phyloP scores from a whole-genome alignment of 2,888 invertebrate species.

The Lithosia quadra region DNA sequence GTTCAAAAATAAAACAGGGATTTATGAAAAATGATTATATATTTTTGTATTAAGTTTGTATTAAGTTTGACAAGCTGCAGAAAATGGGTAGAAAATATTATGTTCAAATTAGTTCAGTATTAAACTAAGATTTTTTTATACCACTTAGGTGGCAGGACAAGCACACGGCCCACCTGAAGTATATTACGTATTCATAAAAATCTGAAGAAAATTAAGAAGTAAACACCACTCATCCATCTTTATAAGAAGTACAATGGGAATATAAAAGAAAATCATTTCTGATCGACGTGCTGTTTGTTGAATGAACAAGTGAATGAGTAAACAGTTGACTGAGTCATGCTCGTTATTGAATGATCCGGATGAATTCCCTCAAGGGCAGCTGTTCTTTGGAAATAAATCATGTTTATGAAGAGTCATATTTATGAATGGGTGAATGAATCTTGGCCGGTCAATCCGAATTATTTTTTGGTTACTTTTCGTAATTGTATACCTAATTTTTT shows the following conservation, averaged over 20 bases:
- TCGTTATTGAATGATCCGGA: conserved; percentile 50
- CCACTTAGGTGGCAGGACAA: no score
- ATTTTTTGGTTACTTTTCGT: no score
- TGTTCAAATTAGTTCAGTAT: no score
- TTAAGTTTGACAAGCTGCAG: neutral
- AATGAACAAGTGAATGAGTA: conserved; percentile 48
- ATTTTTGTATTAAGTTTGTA: neutral
- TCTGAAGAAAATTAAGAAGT: neutral
- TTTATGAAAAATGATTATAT: neutral
- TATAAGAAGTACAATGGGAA: conserved; percentile 30
- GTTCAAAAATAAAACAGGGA: neutral
- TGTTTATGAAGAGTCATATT: conserved; percentile 7
- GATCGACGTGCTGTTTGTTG: conserved; percentile 36
- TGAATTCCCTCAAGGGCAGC: conserved; percentile 45
- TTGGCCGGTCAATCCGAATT: neutral
- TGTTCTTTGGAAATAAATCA: conserved; percentile 45
- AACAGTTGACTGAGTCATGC: conserved; percentile 50
- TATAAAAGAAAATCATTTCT: conserved; percentile 40
- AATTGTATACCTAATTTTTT: no score
- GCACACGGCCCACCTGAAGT: no score
- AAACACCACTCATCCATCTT: conserved; percentile 20
- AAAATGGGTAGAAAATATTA: no score
- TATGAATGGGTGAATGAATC: neutral
- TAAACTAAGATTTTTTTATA: no score
- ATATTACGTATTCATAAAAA: conserved; percentile 3